Conservation (phyloP, 2,888 invertebrate genomes). For the Acleris holmiana region DNA sequence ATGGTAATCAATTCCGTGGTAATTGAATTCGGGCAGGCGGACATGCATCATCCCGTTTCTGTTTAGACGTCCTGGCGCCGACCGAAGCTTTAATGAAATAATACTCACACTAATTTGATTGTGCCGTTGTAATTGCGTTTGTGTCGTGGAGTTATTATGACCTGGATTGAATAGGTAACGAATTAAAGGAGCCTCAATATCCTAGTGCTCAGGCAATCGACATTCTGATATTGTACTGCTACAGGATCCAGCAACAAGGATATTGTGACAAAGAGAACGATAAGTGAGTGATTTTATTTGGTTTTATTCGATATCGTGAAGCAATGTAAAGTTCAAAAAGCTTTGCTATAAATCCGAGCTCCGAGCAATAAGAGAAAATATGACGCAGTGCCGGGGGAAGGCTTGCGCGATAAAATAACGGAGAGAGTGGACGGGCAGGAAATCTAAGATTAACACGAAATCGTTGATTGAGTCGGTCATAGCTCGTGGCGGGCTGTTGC, state of each 20-base stretch:
- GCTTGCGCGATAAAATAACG: constrained; percentile 32
- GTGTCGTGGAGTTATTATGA: constrained; percentile 24
- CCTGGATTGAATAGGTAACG: constrained; percentile 24
- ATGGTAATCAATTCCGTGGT: constrained; percentile 72
- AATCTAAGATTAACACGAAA: constrained; percentile 37
- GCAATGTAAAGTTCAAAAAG: constrained; percentile 21
- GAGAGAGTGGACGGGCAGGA: constrained; percentile 37
- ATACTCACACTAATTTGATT: constrained; percentile 58
- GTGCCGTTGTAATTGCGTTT: constrained; percentile 36
- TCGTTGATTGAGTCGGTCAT: constrained; percentile 33
- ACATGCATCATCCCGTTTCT: constrained; percentile 61
- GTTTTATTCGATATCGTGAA: constrained; percentile 12
- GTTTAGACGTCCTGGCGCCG: constrained; percentile 46
- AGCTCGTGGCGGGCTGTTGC: constrained; percentile 5
- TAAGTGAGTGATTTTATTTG: constrained; percentile 2
- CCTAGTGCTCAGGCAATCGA: not conserved
- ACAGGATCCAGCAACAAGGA: not conserved
- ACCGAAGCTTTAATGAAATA: constrained; percentile 60
- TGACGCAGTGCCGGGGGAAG: constrained; percentile 26
- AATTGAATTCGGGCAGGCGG: constrained; percentile 75
- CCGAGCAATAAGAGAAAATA: constrained; percentile 32
- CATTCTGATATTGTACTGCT: not conserved
- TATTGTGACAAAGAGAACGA: not conserved
- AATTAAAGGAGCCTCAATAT: not conserved
- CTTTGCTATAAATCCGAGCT: constrained; percentile 20